Evolutionary conservation across 1,140 invertebrate species (phyloP), one percentile per base, ranked within the genome.

Genomic region (Diorhabda elongata): DNA sequence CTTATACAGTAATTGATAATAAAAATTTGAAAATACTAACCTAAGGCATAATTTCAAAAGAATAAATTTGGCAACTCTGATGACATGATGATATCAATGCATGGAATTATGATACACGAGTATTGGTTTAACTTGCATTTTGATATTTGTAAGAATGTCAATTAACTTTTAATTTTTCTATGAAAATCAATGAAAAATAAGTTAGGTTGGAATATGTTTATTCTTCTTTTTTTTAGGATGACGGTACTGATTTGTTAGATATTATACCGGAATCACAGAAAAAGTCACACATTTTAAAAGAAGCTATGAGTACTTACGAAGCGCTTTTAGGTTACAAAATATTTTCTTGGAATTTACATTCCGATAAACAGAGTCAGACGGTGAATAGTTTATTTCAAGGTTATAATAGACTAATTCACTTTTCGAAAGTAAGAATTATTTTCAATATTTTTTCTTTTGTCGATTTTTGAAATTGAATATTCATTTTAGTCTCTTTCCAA

Each of bases 261-360:
- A 76, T 81, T 45, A 64, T 80, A 66, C 79, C 82, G 7, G 84
- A 84, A 70, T 77, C 81, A 26, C 81, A 85, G 68, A 69, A 78
- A 47, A 84, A 83, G 76, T 63, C 83, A 5, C 73, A 81, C 26
- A 76, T 78, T 43, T 68, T 87, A 44, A 79, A 83, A 70, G 77
- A 85, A 64, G 77, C 79, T 1, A 73, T 85, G 41, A 79, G 71
- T 3, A 77, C 82, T 56, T 85, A 82, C 60, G 86, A 87, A 71
- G 81, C 84, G 44, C 72, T 87, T 9, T 85, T 86, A 8, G 81
- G 81, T 5, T 86, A 80, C 69, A 82, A 77, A 76, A 81, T 87
- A 5, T 74, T 70, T n/a, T 77, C 80, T 2, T 78, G 77, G 82
- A 82, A 77, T 2, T 59, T 64, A 58, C 70, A 78, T 2, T 81